These are phyloP conservation scores for Mayetiola destructor DNA, from an alignment of 2,888 invertebrate species.

Conservation along the genomic window DNA sequence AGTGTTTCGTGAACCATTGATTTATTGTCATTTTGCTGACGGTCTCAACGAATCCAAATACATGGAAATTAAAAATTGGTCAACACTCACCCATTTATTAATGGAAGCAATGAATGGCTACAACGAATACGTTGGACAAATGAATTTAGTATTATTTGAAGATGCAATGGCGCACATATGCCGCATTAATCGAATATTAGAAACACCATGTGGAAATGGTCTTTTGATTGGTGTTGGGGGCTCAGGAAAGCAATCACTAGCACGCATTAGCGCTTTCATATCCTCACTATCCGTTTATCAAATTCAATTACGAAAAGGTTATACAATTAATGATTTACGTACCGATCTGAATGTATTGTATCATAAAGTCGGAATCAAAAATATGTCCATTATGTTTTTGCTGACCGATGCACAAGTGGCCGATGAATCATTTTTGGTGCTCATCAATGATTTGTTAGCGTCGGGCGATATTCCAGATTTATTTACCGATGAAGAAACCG, in stretches of 20 bases:
- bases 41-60: constrained; percentile 80
- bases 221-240: constrained; percentile 91
- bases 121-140: constrained; percentile 78
- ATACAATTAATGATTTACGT: constrained; percentile 67
- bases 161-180: constrained; percentile 91
- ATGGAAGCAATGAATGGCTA: constrained; percentile 70
- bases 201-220: constrained; percentile 83
- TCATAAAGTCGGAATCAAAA: constrained; percentile 76
- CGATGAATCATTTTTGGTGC: constrained; percentile 76
- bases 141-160: constrained; percentile 91
- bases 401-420: constrained; percentile 92
- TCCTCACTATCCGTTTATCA: constrained; percentile 86
- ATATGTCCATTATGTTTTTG: constrained; percentile 71
- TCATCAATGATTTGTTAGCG: constrained; percentile 85
- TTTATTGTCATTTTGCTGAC: constrained; percentile 85
- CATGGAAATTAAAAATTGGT: constrained; percentile 61
- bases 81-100: constrained; percentile 55
- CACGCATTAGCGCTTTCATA: constrained; percentile 78
- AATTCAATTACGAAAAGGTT: constrained; percentile 78
- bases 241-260: constrained; percentile 85
- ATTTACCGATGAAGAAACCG: constrained; percentile 78
- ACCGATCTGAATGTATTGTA: constrained; percentile 59
- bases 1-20: constrained; percentile 59
- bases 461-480: constrained; percentile 90
- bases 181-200: constrained; percentile 83